Evolutionary conservation across 1,140 invertebrate species (phyloP), one percentile per base, ranked within the genome.

Genomic region (Aphelenchoides fujianensis): DNA sequence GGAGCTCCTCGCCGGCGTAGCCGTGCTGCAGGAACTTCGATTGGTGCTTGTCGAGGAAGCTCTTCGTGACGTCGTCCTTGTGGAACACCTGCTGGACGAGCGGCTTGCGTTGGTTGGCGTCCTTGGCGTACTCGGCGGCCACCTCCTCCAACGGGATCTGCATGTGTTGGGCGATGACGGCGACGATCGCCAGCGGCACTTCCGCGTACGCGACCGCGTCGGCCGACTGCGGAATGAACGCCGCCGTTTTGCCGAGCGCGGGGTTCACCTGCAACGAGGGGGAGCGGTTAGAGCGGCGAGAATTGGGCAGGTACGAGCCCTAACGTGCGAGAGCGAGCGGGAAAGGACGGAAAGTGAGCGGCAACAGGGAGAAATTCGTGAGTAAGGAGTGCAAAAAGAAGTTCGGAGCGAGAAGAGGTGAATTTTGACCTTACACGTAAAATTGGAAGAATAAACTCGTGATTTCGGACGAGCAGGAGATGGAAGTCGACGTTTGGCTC

Each of bases 1-100:
- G 55, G 1, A 76, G 61, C 35, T 76, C 75, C 53, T 76, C 74
- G 30, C 74, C 74, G 23, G 74, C 69, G 64, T 76, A 76, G 7
- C 74, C 74, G 41, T 76, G 74, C 28, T 61, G 59, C 27, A 76
- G 68, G 41, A 76, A 76, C 52, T 76, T 76, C 7, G 74, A 76
- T 28, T 32, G 48, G 70, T 67, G 78, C 32, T 28, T 37, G 12
- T 73, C 53, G 27, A 76, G 66, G 63, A 76, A 76, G 37, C 30
- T 32, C 52, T 78, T 70, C 19, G 75, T 74, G 41, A 76, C 70
- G 16, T 54, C 41, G 63, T 76, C 74, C 70, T 72, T 76, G 30
- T 57, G 36, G 66, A 76, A 76, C 9, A 70, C 32, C 41, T 77
- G 52, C 9, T 77, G 36, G 2, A 77, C 74, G 41, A 76, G 41